phyloP scores from a whole-genome alignment of 2,888 invertebrate species.

The Tetragonula carbonaria region DNA sequence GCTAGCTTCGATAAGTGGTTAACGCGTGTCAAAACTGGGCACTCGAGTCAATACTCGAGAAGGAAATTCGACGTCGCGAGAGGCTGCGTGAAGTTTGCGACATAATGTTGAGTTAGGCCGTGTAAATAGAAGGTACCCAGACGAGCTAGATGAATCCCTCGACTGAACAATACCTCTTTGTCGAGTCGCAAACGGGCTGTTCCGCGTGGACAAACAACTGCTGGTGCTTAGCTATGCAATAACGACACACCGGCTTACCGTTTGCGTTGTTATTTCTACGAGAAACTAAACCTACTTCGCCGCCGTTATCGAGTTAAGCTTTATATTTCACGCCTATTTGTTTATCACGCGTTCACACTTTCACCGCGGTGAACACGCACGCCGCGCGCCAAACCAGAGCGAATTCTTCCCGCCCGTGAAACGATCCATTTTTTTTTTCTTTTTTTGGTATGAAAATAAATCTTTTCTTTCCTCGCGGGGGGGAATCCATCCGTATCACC shows the following conservation, averaged over 20 bases:
- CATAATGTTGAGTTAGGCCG: constrained; percentile 79
- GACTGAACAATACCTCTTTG: constrained; percentile 80
- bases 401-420: no score
- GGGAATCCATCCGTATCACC: no score
- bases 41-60: constrained; percentile 32
- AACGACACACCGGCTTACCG: constrained; percentile 69
- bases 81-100: constrained; percentile 60
- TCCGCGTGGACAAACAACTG: constrained; percentile 70
- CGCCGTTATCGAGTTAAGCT: constrained; percentile 38
- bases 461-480: no score
- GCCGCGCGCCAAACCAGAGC: not conserved
- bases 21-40: constrained; percentile 16
- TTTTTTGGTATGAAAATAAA: no score
- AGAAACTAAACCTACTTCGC: constrained; percentile 49
- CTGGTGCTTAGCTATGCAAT: constrained; percentile 73
- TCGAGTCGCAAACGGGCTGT: constrained; percentile 70
- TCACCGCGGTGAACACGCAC: not conserved
- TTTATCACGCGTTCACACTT: not conserved
- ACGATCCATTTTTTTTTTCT: no score
- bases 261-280: constrained; percentile 64
- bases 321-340: constrained; percentile 48
- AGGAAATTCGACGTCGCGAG: constrained; percentile 41
- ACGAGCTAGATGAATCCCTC: constrained; percentile 72
- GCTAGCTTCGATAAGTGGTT: not conserved
- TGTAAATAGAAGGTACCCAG: constrained; percentile 75